Conservation (phyloP, 2,113 vertebrate species). For the Hemicordylus capensis region DNA sequence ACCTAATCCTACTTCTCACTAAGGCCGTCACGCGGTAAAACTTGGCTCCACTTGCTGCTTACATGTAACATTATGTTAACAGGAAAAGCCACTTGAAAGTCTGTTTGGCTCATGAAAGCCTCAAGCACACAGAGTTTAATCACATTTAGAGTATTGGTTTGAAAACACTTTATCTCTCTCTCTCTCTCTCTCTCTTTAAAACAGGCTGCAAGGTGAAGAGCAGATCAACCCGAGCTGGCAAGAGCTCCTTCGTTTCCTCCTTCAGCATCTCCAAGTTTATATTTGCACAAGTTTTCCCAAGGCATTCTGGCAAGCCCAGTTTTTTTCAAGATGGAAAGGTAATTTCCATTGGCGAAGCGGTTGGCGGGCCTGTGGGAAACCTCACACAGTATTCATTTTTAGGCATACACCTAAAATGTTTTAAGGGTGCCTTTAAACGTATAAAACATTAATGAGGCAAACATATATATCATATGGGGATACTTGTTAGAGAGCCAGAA, state of each 20-base stretch:
- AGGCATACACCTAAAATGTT: not conserved
- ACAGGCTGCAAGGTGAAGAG: conserved; percentile 57
- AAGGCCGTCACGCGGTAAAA: not conserved
- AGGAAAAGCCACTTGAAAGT: conserved; percentile 72
- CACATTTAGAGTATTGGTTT: conserved; percentile 57
- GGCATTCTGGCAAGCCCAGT: conserved; percentile 50
- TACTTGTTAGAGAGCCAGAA: not conserved
- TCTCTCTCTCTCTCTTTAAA: not conserved
- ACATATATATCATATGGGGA: not conserved
- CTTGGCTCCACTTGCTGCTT: conserved; percentile 55
- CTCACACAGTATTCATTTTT: not conserved
- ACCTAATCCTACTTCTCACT: conserved; percentile 47
- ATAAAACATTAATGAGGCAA: not conserved
- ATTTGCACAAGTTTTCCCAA: conserved; percentile 49
- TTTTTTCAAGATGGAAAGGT: conserved; percentile 48
- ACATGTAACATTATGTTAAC: conserved; percentile 68
- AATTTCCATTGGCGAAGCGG: conserved; percentile 20
- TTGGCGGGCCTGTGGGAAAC: conserved; percentile 42
- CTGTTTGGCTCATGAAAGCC: conserved; percentile 61
- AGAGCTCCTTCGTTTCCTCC: conserved; percentile 56
- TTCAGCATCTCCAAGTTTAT: conserved; percentile 54
- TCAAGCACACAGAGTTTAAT: conserved; percentile 58
- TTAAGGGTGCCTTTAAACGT: not conserved
- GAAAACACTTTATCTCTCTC: conserved; percentile 46
- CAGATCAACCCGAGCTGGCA: conserved; percentile 49